Percentiles rank a stretch among this genome's conserved stretches.
Conservation (phyloP, 2,888 invertebrate species). For the Drosophila emarginata region DNA sequence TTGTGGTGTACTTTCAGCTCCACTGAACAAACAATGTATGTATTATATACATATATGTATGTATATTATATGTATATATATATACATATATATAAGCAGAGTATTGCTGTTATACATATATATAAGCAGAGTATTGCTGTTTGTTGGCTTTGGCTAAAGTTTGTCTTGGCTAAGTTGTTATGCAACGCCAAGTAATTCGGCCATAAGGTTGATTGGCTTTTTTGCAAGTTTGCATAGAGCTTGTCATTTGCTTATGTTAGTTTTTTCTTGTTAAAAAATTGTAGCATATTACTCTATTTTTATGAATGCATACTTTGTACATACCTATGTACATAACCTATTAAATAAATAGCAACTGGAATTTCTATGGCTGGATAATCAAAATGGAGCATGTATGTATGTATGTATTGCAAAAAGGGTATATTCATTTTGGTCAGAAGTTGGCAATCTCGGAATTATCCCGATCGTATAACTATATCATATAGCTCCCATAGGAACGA, state of each 20-base stretch:
- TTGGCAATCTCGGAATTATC: no score
- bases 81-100: neutral
- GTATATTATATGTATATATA: neutral
- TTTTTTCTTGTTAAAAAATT: conserved; percentile 46
- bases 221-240: conserved; percentile 24
- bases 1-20: conserved; percentile 62
- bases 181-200: conserved; percentile 65
- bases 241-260: conserved; percentile 51
- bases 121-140: neutral
- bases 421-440: no score
- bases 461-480: no score
- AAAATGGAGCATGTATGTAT: neutral
- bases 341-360: neutral
- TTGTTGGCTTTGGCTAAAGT: conserved; percentile 26
- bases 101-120: no score
- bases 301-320: conserved; percentile 43
- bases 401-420: no score
- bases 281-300: conserved; percentile 46
- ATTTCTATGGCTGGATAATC: neutral
- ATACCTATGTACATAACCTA: neutral
- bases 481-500: no score
- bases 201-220: conserved; percentile 65
- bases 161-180: conserved; percentile 54
- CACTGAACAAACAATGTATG: conserved; percentile 57
- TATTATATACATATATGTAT: conserved; percentile 22